Conservation (phyloP, 2,888 invertebrate species). For the Drosophila meridiana region DNA sequence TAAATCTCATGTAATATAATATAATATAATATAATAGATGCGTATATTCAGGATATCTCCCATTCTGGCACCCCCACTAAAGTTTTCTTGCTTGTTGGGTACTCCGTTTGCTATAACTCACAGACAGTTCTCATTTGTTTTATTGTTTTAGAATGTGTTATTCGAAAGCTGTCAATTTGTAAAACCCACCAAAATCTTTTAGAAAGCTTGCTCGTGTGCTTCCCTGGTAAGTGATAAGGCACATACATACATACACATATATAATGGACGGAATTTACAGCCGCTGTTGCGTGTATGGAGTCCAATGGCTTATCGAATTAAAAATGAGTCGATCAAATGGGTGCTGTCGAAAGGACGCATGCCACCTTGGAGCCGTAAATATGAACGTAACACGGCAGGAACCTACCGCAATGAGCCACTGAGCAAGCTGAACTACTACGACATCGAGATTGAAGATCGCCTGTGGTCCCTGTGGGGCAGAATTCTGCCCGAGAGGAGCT, state of each 20-base stretch:
- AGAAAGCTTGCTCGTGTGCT: background rate
- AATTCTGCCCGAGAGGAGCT: constrained; percentile 87
- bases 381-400: constrained; percentile 75
- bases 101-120: constrained; percentile 3
- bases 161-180: background rate
- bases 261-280: background rate
- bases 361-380: constrained; percentile 83
- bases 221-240: background rate
- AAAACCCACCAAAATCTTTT: background rate
- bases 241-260: background rate
- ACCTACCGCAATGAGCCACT: constrained; percentile 70
- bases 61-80: no score
- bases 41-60: no score
- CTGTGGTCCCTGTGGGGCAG: constrained; percentile 89
- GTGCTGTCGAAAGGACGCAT: constrained; percentile 76
- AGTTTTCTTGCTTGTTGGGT: background rate
- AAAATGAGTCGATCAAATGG: constrained; percentile 82
- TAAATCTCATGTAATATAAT: no score
- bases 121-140: background rate
- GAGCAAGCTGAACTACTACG: constrained; percentile 87
- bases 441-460: constrained; percentile 89
- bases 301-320: background rate
- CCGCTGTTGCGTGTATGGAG: background rate
- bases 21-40: no score
- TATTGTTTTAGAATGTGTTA: background rate